Percentiles rank a stretch among this genome's conserved stretches.
Evolutionary conservation across 2,888 invertebrate genomes (phyloP).

Genomic region (Acanthosoma haemorrhoidale): DNA sequence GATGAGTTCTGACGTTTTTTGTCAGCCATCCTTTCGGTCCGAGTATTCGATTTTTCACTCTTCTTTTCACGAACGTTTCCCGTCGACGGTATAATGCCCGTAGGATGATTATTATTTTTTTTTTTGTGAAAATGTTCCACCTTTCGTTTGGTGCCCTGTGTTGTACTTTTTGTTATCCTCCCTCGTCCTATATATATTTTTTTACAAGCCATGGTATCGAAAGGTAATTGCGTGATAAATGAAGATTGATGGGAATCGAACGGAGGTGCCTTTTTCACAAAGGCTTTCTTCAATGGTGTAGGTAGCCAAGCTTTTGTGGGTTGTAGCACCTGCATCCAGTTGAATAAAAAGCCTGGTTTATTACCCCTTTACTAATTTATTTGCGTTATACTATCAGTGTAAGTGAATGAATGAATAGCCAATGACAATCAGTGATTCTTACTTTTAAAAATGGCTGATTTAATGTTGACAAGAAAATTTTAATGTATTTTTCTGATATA

Average conservation of each 20-base stretch:
- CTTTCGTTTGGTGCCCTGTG: neutral
- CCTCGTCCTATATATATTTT: constrained; percentile 1
- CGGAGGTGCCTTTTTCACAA: constrained; percentile 4
- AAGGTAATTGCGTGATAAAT: constrained; percentile 2
- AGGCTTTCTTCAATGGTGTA: constrained; percentile 1
- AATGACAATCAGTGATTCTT: too few relatives aligned
- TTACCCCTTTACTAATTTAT: too few relatives aligned
- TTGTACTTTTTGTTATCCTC: neutral
- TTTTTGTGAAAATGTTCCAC: neutral
- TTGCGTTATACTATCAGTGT: too few relatives aligned
- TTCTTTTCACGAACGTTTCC: neutral
- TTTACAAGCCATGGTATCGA: neutral
- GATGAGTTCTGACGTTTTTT: neutral
- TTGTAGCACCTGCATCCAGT: neutral
- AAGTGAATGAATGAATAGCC: too few relatives aligned
- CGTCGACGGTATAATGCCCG: neutral
- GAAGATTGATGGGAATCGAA: neutral
- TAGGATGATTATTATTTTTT: neutral
- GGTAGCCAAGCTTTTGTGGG: constrained; percentile 2
- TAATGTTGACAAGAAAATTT: too few relatives aligned
- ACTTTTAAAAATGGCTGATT: too few relatives aligned
- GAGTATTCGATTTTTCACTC: neutral
- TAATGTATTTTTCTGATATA: too few relatives aligned
- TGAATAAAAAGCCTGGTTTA: too few relatives aligned
- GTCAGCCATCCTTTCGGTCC: neutral